A percentile compares a stretch with the other conserved stretches of the same genome.
phyloP scores from a whole-genome alignment of 2,797 vertebrate genomes.

The Acipenser ruthenus region DNA sequence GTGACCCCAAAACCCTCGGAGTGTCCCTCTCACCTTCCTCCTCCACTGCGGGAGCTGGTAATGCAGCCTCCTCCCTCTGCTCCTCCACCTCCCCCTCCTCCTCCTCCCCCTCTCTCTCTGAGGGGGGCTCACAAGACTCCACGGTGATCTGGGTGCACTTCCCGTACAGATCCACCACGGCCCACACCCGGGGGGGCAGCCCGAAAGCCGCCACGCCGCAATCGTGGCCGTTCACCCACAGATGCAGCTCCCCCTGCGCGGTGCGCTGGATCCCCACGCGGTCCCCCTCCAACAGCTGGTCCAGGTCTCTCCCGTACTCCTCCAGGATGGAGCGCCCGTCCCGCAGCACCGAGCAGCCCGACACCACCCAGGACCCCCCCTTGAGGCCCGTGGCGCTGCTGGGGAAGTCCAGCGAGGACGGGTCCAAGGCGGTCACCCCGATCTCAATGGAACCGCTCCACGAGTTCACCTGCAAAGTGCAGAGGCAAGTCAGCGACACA shows the following conservation, averaged over 20 bases:
- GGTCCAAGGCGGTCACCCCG: slow-evolving; percentile 79
- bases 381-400: slow-evolving; percentile 88
- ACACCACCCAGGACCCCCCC: slow-evolving; percentile 83
- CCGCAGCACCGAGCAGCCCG: slow-evolving; percentile 75
- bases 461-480: slow-evolving; percentile 71
- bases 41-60: slow-evolving; percentile 33
- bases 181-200: slow-evolving; percentile 78
- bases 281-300: slow-evolving; percentile 83
- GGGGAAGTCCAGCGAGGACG: slow-evolving; percentile 75
- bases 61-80: slow-evolving; percentile 28
- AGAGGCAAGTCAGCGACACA: too few species aligned
- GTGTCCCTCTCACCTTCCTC: slow-evolving; percentile 39
- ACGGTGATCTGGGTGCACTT: slow-evolving; percentile 90
- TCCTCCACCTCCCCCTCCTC: slow-evolving; percentile 27
- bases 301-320: slow-evolving; percentile 84
- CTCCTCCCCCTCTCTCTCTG: slow-evolving; percentile 42
- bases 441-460: slow-evolving; percentile 91
- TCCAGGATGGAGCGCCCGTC: slow-evolving; percentile 84
- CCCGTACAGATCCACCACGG: slow-evolving; percentile 85
- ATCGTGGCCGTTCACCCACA: slow-evolving; percentile 89
- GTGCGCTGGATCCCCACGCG: slow-evolving; percentile 81
- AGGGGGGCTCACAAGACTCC: slow-evolving; percentile 66
- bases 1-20: too few species aligned
- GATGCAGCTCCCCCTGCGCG: slow-evolving; percentile 70
- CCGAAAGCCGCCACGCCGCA: slow-evolving; percentile 75